Conservation (phyloP, 2,113 vertebrate genomes). For the Procavia capensis region DNA sequence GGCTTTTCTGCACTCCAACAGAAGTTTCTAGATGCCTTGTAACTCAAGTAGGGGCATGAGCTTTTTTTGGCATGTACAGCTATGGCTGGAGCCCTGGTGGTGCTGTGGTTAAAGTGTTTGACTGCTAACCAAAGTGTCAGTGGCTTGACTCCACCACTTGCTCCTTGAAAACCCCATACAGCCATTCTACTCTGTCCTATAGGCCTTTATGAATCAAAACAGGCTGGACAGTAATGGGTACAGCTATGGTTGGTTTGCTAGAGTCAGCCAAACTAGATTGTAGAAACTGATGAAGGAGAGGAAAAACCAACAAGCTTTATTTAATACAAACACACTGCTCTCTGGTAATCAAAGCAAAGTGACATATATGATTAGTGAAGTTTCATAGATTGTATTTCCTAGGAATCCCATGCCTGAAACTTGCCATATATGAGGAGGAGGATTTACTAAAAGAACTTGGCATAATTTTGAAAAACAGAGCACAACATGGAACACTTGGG, state of each 20-base stretch:
- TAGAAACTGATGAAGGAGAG: slow-evolving; percentile 29
- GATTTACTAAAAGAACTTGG: slow-evolving; percentile 28
- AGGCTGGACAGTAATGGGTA: not conserved
- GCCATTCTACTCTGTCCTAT: too few relatives aligned
- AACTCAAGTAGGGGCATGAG: not conserved
- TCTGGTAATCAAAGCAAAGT: slow-evolving; percentile 51
- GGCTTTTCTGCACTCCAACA: not conserved
- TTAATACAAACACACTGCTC: not conserved
- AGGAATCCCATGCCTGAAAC: not conserved
- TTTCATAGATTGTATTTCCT: slow-evolving; percentile 59
- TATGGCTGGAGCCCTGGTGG: too few relatives aligned
- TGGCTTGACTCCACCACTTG: too few relatives aligned
- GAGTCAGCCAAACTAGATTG: slow-evolving; percentile 5
- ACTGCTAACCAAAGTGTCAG: too few relatives aligned
- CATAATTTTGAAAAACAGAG: slow-evolving; percentile 35
- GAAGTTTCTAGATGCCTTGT: not conserved
- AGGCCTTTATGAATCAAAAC: too few relatives aligned
- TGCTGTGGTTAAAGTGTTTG: too few relatives aligned
- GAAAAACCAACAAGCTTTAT: slow-evolving; percentile 40
- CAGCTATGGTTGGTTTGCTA: slow-evolving; percentile 1
- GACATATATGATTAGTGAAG: not conserved
- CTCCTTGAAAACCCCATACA: too few relatives aligned
- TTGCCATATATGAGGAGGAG: slow-evolving; percentile 21
- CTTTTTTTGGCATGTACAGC: not conserved
- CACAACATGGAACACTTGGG: slow-evolving; percentile 54